Conservation (phyloP, 2,797 vertebrate species). For the Apogon hyalosoma region DNA sequence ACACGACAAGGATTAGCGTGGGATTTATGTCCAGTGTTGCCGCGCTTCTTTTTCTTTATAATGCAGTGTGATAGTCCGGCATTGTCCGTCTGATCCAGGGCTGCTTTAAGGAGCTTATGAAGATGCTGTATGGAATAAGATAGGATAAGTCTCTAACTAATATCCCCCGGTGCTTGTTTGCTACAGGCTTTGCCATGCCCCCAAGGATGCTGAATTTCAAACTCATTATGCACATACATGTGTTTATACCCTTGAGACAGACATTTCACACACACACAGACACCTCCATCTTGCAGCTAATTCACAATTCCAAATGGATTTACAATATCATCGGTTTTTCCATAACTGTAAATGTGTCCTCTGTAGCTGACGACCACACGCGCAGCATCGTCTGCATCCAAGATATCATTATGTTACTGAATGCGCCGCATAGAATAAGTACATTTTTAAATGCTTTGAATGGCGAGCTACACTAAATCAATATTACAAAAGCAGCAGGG, state of each 20-base stretch:
- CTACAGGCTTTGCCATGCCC: conserved; percentile 56
- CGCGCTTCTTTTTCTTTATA: conserved; percentile 47
- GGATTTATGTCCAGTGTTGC: conserved; percentile 57
- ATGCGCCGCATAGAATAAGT: conserved; percentile 46
- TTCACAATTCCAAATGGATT: conserved; percentile 24
- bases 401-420: conserved; percentile 63
- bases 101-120: conserved; percentile 75
- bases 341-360: conserved; percentile 38
- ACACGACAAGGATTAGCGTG: conserved; percentile 61
- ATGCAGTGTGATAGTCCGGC: conserved; percentile 58
- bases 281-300: conserved; percentile 4
- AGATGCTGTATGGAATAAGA: conserved; percentile 74
- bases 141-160: conserved; percentile 73
- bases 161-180: conserved; percentile 63
- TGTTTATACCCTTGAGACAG: conserved; percentile 43
- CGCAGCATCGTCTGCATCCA: conserved; percentile 21
- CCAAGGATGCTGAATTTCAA: conserved; percentile 42
- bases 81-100: conserved; percentile 77
- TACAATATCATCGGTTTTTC: no score
- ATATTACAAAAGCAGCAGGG: conserved; percentile 74
- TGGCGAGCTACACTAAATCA: conserved; percentile 78
- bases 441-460: conserved; percentile 63
- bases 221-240: conserved; percentile 64
- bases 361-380: conserved; percentile 23
- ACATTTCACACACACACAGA: conserved; percentile 1